Conservation (phyloP, 2,888 invertebrate genomes). For the Hololepta plana region DNA sequence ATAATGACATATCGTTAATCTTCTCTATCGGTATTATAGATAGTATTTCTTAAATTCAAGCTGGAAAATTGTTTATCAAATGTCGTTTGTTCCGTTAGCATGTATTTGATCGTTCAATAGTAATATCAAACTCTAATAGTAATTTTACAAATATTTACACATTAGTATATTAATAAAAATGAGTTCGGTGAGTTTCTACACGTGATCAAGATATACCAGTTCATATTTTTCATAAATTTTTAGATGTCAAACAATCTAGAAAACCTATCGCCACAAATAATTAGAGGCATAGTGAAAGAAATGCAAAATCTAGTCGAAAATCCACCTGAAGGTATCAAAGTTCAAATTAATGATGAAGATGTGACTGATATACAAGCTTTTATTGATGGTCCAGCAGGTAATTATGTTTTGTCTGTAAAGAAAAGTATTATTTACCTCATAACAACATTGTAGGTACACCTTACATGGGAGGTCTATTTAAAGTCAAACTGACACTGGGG, state of each 20-base stretch:
- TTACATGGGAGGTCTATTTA: slow-evolving; percentile 75
- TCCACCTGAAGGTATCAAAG: slow-evolving; percentile 83
- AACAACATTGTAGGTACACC: slow-evolving; percentile 49
- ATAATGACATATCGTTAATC: too few species aligned
- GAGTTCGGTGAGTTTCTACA: too few species aligned
- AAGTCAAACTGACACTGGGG: slow-evolving; percentile 73
- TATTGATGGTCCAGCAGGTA: slow-evolving; percentile 63
- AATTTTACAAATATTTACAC: too few species aligned
- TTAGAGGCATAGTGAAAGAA: slow-evolving; percentile 74
- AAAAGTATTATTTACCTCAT: background rate
- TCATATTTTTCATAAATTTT: too few species aligned
- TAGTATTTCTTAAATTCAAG: too few species aligned
- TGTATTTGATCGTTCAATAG: too few species aligned
- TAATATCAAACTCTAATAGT: too few species aligned
- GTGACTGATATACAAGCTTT: slow-evolving; percentile 85
- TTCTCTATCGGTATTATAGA: too few species aligned
- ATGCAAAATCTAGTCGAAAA: slow-evolving; percentile 63
- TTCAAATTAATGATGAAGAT: slow-evolving; percentile 79
- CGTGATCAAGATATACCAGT: too few species aligned
- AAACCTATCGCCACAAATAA: slow-evolving; percentile 86
- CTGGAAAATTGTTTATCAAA: too few species aligned
- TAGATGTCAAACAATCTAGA: slow-evolving; percentile 76
- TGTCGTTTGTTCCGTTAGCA: too few species aligned
- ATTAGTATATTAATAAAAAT: too few species aligned
- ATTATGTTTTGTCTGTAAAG: slow-evolving; percentile 1